Evolutionary conservation across 2,888 invertebrate genomes (phyloP), one percentile per base, ranked within the genome.

Genomic region (Masnerella sp.): DNA sequence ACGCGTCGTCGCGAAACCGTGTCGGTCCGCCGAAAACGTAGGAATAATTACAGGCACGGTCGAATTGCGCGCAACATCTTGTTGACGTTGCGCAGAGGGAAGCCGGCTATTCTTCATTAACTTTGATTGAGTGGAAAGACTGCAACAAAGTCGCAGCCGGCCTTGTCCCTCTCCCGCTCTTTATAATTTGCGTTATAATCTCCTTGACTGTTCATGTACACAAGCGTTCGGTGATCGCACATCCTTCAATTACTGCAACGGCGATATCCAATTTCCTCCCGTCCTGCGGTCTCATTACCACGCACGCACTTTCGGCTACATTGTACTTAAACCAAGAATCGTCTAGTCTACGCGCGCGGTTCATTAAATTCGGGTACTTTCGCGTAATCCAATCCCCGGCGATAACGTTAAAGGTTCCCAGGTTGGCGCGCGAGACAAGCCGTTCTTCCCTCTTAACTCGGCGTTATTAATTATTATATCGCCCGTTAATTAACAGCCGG

Each of bases 391-490:
- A 40, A 59, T 56, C 58, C 54, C 65, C 43, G 61, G 47, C 62
- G 17, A 45, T 36, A 56, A 54, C 42, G 54, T 51, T 59, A 61
- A 67, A 70, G 36, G 56, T 61, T 75, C 69, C 59, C 71, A 75
- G 30, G 52, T 67, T 36, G 52, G 42, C 43, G 65, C 56, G 42
- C 30, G 56, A 65, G 72, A 64, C 49, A 52, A 56, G 38, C 43
- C 49, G 49, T 65, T 67, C 62, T 68, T 20, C 67, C 52, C 49
- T 40, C 47, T 73, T 64, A 54, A 71, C 73, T 67, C 65, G 45
- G 32, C 45, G 67, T 80, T 80, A 78, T 79, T 81, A 80, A 81
- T 81, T 79, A 78, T 79, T 77, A 67, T 75, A 79, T 78, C 77
- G 68, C 67, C 65, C 59, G 76, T 73, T 78, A 78, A 80, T 81